Conservation (phyloP, 2,797 vertebrate genomes). For the Pangasius djambal region DNA sequence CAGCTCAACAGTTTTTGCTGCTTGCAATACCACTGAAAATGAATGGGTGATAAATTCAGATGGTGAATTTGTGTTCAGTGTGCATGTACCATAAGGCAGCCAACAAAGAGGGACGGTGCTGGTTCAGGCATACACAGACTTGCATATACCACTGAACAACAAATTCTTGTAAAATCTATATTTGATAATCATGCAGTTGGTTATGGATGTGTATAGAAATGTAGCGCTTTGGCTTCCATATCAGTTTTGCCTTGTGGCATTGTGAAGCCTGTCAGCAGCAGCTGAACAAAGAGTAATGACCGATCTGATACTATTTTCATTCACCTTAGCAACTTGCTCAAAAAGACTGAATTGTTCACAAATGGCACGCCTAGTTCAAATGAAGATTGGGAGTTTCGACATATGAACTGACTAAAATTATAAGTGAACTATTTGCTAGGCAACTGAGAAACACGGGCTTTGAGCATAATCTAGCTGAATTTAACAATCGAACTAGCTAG, state of each 20-base stretch:
- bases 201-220: not conserved
- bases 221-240: not conserved
- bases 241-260: not conserved
- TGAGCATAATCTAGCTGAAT: not conserved
- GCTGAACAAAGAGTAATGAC: not conserved
- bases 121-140: not conserved
- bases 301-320: not conserved
- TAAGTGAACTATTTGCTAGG: not conserved
- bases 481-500: not conserved
- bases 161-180: not conserved
- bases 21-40: not conserved
- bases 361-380: not conserved
- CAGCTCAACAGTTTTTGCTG: not conserved
- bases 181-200: not conserved
- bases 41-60: not conserved
- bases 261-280: not conserved
- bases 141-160: not conserved
- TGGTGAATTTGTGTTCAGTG: not conserved
- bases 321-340: not conserved
- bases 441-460: not conserved
- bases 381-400: not conserved
- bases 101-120: not conserved
- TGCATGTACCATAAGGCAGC: not conserved
- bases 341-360: not conserved
- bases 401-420: not conserved